Evolutionary conservation across 2,113 vertebrate species (phyloP), one percentile per base, ranked within the genome.

Genomic region (Laterallus jamaicensis): DNA sequence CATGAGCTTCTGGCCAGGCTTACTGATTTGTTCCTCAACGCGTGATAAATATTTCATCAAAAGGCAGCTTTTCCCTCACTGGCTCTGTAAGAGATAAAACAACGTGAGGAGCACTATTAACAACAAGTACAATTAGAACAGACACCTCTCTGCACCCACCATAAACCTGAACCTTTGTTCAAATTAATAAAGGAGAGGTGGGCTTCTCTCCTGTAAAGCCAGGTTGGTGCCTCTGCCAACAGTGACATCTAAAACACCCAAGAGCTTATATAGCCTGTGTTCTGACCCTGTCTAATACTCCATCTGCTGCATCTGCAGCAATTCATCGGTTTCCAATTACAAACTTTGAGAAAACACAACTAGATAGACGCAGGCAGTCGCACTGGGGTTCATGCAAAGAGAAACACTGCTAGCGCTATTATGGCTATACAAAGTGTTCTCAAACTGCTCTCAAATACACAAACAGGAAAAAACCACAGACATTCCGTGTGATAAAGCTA

Each of bases 1-100:
- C 98, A 98, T 98, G 24, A 70, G 56, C 29, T 93, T 90, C 88
- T n/a, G 29, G 44, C 6, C 2, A 1, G 35, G 8, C 49, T 89
- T 70, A 44, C 17, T 54, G 44, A 50, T 22, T 82, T 28, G 42
- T 35, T 76, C 70, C 54, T 87, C 35, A 92, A 49, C 10, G 47
- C 2, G 1, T 15, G 13, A 13, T 2, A 6, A 58, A 1, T 64
- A 62, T 14, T 44, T 87, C 49, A 74, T 29, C 28, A 77, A 95
- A 59, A 94, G 9, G 11, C 37, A 81, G 25, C 18, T 64, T 66
- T 62, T 49, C 37, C 18, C 42, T 60, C 50, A 47, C 16, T 8
- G 39, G 0, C 55, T 85, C 59, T 76, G 64, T 85, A 79, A 66
- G 22, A 94, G 86, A 75, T 31, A 69, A 83, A 92, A 40, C 13